These are phyloP conservation scores for Micromesistius poutassou DNA, from an alignment of 2,797 vertebrate species.

Conservation along the genomic window DNA sequence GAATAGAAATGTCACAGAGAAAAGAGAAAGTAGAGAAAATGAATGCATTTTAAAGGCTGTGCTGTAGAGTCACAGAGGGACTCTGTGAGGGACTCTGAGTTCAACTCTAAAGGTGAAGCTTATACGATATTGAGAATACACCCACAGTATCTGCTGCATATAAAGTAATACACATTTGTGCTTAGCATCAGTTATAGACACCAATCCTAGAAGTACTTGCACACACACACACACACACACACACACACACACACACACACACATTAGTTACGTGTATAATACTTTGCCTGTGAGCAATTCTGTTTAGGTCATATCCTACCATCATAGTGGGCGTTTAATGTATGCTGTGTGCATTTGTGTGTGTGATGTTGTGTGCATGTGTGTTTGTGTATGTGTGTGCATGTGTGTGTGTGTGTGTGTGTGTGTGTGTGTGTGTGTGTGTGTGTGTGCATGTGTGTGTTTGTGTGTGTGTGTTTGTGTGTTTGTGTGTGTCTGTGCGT, in stretches of 20 bases:
- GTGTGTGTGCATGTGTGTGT: too few relatives aligned
- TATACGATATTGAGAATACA: background rate
- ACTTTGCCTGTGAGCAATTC: background rate
- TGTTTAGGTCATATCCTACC: background rate
- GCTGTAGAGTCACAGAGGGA: background rate
- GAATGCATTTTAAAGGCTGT: too few relatives aligned
- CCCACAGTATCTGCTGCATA: background rate
- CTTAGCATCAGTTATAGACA: background rate
- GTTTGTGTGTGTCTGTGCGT: background rate
- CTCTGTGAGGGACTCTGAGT: too few relatives aligned
- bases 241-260: background rate
- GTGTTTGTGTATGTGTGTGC: background rate
- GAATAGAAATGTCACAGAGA: too few relatives aligned
- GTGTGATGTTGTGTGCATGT: too few relatives aligned
- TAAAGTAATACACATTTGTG: background rate
- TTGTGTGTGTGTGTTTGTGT: too few relatives aligned
- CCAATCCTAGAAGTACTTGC: background rate
- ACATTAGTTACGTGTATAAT: background rate
- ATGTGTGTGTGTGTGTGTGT: background rate
- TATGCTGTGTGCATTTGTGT: too few relatives aligned
- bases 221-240: background rate
- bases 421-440: background rate
- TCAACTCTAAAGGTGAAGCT: background rate
- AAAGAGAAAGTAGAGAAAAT: too few relatives aligned
- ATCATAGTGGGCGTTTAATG: background rate